Evolutionary conservation across 1,140 invertebrate genomes (phyloP).

Genomic region (Brachionus asplanchnoidis): DNA sequence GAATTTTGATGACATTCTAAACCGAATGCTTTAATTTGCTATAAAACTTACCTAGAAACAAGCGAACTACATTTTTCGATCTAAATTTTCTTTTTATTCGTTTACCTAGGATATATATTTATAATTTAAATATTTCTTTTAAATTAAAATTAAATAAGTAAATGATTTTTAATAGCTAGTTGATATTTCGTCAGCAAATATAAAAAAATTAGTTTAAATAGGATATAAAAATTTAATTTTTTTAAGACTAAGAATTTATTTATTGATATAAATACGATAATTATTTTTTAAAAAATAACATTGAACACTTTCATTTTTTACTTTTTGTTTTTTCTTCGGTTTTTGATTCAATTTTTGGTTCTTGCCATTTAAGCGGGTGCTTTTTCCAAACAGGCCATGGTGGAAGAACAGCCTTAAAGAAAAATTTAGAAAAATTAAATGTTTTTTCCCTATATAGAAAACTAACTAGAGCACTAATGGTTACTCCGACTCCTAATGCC

Average conservation of each 20-base stretch:
- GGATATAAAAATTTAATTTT: too few species aligned
- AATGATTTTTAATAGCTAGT: too few species aligned
- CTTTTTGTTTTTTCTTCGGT: not conserved
- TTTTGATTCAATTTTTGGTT: not conserved
- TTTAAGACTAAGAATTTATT: not conserved
- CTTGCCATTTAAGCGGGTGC: constrained; percentile 3
- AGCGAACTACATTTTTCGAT: too few species aligned
- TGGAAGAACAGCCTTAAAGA: constrained; percentile 39
- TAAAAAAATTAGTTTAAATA: too few species aligned
- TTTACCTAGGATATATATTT: too few species aligned
- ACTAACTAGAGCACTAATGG: constrained; percentile 74
- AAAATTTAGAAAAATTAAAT: not conserved
- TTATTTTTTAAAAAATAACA: not conserved
- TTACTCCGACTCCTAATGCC: constrained; percentile 81
- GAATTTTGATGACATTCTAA: too few species aligned
- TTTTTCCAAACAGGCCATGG: constrained; percentile 31
- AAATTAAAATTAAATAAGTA: too few species aligned
- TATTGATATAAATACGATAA: not conserved
- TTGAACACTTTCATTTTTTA: not conserved
- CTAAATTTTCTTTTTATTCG: too few species aligned
- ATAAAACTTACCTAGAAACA: too few species aligned
- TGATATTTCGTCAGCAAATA: too few species aligned
- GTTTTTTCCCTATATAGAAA: not conserved
- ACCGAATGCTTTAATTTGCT: too few species aligned
- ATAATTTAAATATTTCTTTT: not conserved